Evolutionary conservation across 2,113 vertebrate genomes (phyloP), one percentile per base, ranked within the genome.

Genomic region (Brachionichthys hirsutus): DNA sequence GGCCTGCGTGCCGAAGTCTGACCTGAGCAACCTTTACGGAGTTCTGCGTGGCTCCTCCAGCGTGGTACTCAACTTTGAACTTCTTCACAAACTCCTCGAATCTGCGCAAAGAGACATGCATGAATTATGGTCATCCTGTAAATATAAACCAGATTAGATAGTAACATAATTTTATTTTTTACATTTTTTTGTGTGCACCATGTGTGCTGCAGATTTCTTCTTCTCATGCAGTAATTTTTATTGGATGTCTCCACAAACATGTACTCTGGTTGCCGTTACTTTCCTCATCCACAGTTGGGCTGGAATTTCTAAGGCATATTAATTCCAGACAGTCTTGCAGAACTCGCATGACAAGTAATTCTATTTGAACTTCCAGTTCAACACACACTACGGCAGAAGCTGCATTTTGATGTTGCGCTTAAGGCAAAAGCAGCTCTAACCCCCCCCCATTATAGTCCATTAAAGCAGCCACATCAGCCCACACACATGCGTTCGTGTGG

Each of bases 1-100:
- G n/a, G n/a, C n/a, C n/a, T n/a, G n/a, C n/a, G n/a, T n/a, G n/a
- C n/a, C 34, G 4, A 6, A 3, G 22, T 92, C 95, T 79, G 90
- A 98, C 97, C 97, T 99, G 97, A 56, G 97, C 97, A 16, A 98
- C 90, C 92, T 96, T 98, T 52, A 99, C 91, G 0, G 97, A 94
- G 90, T 99, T 99, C 89, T 98, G 97, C 16, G 97, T 98, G 66
- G 97, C 97, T 72, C 97, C 96, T 82, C 97, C 96, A 54, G 97
- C 96, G 47, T 97, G 94, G 91, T 98, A 99, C 66, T 99, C 97
- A 11, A 95, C 96, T 66, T 94, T 94, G 85, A 96, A 98, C 84
- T 93, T 99, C 86, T 96, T 96, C 80, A 97, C 92, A 44, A 99
- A 82, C 87, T 99, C 97, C 60, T 98, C 94, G 81, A 99, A 99